These are phyloP conservation scores for Spinus pinus DNA, from an alignment of 2,797 vertebrate genomes.

Conservation along the genomic window DNA sequence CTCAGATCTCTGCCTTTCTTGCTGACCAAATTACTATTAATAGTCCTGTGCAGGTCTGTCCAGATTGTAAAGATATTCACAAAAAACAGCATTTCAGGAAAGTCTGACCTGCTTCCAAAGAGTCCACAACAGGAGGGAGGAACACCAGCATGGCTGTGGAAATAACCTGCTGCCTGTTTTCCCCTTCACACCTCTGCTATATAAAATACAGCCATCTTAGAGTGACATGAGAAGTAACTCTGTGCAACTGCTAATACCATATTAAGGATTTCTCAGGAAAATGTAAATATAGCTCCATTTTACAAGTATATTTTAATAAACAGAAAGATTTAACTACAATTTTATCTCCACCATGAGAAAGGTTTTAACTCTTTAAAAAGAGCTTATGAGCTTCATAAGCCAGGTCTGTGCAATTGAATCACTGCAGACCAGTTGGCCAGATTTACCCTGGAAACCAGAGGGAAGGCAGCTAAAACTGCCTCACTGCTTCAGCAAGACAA, in stretches of 20 bases:
- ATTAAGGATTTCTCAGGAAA: not conserved
- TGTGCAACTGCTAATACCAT: not conserved
- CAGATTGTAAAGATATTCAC: not conserved
- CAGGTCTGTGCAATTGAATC: not conserved
- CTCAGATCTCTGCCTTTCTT: not conserved
- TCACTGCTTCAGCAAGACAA: not conserved
- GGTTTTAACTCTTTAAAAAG: not conserved
- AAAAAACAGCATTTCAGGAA: not conserved
- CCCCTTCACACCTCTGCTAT: not conserved
- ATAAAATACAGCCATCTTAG: not conserved
- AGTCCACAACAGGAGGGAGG: not conserved
- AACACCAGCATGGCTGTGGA: not conserved
- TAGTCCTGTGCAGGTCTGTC: not conserved
- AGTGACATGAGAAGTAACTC: not conserved
- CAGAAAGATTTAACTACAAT: not conserved
- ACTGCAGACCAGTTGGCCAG: not conserved
- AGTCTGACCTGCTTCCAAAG: not conserved
- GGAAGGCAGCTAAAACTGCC: not conserved
- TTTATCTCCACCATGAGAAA: not conserved
- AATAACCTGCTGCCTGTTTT: not conserved
- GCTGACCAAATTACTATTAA: not conserved
- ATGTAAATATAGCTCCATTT: not conserved
- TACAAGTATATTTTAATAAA: constrained; percentile 23
- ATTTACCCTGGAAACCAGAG: not conserved
- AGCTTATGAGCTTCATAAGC: not conserved